Base-by-base conservation (phyloP, 2,888 invertebrate genomes). In the Brachynemurus nebulosus region DNA sequence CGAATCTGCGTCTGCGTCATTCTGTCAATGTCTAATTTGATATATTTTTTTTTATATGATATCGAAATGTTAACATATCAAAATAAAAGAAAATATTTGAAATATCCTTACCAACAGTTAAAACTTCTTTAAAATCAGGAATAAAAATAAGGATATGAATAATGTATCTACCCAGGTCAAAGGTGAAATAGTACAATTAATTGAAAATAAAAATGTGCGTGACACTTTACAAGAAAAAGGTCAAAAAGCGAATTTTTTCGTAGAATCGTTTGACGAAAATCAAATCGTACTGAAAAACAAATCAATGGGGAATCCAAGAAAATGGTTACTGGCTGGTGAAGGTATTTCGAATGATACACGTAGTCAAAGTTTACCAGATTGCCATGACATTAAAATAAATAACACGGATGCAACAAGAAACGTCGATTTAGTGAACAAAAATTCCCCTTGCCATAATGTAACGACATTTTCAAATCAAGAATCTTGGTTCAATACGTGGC, bases 401-500 rank as follows among this genome's bases (percentile, higher is more conserved):
- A 16, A 36, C 18, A 19, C 49, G 37, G 52, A 54, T 44, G 48
- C 48, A 47, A 44, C 47, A 38, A 53, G 54, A 38, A 48, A 45
- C 56, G 57, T 58, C 58, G 59, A 60, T 57, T 56, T 48, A 46
- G 50, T 30, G 52, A 45, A 50, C 53, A 44, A 55, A 55, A 52
- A 46, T 56, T 46, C 44, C 55, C 47, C 46, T n/a, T n/a, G n/a
- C n/a, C 45, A 37, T 50, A 55, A 41, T 43, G 51, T 45, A 54
- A 53, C 36, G 55, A 53, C 49, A 50, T 52, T 30, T 52, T 53
- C 36, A 42, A 47, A 30, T 54, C 55, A 14, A 53, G 54, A 17
- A 50, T 49, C 27, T 51, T 68, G 69, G 68, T 70, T 66, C 53
- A 67, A 64, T 55, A 69, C 69, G 19, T 69, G 69, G 69, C 69